phyloP scores from a whole-genome alignment of 2,113 vertebrate genomes.

The Ranitomeya imitator region DNA sequence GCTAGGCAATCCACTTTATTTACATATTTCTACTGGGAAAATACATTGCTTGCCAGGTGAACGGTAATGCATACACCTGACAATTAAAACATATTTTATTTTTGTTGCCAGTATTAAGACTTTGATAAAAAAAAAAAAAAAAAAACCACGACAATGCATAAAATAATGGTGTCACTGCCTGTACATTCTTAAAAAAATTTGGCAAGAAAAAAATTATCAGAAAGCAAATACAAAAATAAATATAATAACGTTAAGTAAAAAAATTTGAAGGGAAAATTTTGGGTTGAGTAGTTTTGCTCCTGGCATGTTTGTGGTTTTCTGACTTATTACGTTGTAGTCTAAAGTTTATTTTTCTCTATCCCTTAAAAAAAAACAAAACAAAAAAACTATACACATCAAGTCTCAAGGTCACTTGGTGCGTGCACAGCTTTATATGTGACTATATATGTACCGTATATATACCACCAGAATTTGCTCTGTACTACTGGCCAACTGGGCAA shows the following conservation, averaged over 20 bases:
- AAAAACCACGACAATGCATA: neutral
- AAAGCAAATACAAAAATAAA: constrained; percentile 2
- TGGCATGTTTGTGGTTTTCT: neutral
- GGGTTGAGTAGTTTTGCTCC: neutral
- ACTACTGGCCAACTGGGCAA: constrained; percentile 9
- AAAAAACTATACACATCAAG: neutral
- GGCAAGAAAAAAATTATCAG: neutral
- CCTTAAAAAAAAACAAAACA: neutral
- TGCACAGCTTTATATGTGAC: neutral
- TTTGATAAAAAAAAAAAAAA: neutral
- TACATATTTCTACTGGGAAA: neutral
- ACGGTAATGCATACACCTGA: neutral
- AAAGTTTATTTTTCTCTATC: neutral
- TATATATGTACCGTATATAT: no score
- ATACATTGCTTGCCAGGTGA: neutral
- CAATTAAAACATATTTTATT: neutral
- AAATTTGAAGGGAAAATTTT: neutral
- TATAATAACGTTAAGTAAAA: neutral
- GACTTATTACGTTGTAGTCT: neutral
- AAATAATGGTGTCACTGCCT: neutral
- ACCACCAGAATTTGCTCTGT: neutral
- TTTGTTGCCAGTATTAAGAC: neutral
- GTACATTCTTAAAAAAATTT: neutral
- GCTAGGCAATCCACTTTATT: neutral
- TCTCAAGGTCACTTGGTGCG: neutral